phyloP scores from a whole-genome alignment of 2,113 vertebrate species.

The Bothrops jararaca region DNA sequence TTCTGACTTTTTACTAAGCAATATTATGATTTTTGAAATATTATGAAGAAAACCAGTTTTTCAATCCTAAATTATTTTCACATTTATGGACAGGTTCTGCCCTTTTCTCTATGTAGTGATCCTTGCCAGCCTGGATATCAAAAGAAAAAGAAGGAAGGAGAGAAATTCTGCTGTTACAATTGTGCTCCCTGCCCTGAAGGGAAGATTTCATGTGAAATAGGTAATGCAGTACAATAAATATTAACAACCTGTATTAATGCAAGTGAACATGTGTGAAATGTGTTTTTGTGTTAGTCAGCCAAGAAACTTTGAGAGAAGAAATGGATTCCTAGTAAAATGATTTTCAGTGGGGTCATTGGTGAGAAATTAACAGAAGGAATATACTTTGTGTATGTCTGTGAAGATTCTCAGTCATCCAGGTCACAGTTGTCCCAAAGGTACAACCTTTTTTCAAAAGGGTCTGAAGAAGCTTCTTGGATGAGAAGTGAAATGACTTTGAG shows the following conservation, averaged over 20 bases:
- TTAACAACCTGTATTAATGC: background rate
- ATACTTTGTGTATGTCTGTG: background rate
- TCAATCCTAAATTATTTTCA: background rate
- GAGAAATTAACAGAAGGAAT: background rate
- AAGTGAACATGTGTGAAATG: background rate
- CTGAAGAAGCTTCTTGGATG: no score
- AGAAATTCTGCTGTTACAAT: background rate
- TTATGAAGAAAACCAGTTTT: background rate
- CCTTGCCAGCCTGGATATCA: background rate
- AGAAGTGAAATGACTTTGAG: no score
- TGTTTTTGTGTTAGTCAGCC: background rate
- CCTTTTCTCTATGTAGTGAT: background rate
- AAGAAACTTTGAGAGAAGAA: background rate
- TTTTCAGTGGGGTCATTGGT: background rate
- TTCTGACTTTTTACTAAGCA: background rate
- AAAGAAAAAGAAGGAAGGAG: constrained; percentile 1
- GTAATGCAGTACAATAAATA: background rate
- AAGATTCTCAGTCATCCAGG: no score
- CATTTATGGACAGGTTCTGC: background rate
- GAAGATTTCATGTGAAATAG: background rate
- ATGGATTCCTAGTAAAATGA: background rate
- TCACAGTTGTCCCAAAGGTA: no score
- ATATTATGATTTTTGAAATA: background rate
- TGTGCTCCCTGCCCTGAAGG: background rate
- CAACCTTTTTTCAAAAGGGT: no score